These are phyloP conservation scores for Oxystoma pomonae DNA, from an alignment of 2,888 invertebrate species.

Conservation along the genomic window DNA sequence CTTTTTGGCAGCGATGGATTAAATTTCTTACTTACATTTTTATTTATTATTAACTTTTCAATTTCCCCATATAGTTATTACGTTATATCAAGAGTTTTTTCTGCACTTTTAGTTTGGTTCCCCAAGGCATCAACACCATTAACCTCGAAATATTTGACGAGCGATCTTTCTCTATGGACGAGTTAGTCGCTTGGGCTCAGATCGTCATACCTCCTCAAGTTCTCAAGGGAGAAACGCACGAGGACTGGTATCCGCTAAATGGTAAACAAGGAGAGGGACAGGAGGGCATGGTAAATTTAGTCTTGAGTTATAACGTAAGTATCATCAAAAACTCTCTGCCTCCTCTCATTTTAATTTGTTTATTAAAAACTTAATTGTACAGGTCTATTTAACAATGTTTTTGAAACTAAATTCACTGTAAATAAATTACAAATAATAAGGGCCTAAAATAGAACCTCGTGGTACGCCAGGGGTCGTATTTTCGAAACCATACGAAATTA, in stretches of 20 bases:
- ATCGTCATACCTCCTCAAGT: constrained; percentile 82
- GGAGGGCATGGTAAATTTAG: constrained; percentile 90
- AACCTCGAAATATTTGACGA: constrained; percentile 96
- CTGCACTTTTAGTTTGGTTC: constrained; percentile 72
- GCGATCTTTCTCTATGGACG: constrained; percentile 94
- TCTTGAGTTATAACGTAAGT: constrained; percentile 73
- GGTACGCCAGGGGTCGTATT: too few relatives aligned
- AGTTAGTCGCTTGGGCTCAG: constrained; percentile 91
- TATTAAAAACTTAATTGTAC: constrained; percentile 7
- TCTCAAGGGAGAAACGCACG: constrained; percentile 82
- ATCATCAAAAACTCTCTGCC: neutral
- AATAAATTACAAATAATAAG: too few relatives aligned
- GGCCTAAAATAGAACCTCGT: too few relatives aligned
- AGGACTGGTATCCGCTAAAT: constrained; percentile 91
- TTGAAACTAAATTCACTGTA: neutral
- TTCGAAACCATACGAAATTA: too few relatives aligned
- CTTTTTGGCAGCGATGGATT: too few relatives aligned
- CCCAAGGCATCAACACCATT: constrained; percentile 82
- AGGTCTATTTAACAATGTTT: neutral
- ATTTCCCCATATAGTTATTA: too few relatives aligned
- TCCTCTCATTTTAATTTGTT: constrained; percentile 1
- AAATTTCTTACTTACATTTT: too few relatives aligned
- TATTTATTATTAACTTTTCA: too few relatives aligned
- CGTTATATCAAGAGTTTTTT: too few relatives aligned
- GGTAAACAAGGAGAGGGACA: constrained; percentile 94